Evolutionary conservation across 2,888 invertebrate genomes (phyloP).

Genomic region (Rotaria socialis): DNA sequence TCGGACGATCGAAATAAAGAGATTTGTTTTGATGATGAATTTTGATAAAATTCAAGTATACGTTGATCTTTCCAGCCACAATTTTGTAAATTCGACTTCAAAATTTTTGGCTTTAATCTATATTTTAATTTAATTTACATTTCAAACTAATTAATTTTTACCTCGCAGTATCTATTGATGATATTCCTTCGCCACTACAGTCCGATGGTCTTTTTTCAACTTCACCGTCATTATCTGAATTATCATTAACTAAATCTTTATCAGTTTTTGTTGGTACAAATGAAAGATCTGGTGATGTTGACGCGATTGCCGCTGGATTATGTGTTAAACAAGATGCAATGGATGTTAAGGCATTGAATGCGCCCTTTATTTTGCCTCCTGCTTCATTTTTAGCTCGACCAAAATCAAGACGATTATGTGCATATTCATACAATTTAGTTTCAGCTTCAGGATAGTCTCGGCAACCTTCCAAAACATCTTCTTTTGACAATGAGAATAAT

Average conservation of each 20-base stretch:
- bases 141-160: not conserved
- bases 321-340: not conserved
- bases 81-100: not conserved
- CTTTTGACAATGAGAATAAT: slow-evolving; percentile 52
- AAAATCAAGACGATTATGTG: slow-evolving; percentile 2
- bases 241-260: not conserved
- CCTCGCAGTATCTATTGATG: not conserved
- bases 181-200: not conserved
- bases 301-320: not conserved
- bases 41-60: not conserved
- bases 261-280: not conserved
- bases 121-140: not conserved
- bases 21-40: not conserved
- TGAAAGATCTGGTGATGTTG: not conserved
- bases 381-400: not conserved
- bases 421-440: slow-evolving; percentile 26
- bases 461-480: slow-evolving; percentile 51
- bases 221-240: not conserved
- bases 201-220: not conserved
- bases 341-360: not conserved
- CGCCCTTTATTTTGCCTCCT: not conserved
- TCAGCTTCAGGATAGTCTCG: slow-evolving; percentile 47
- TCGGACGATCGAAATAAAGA: not conserved
- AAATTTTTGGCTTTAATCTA: not conserved
- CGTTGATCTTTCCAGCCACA: not conserved